Percentiles rank a stretch among this genome's conserved stretches.
phyloP scores from a whole-genome alignment of 2,888 invertebrate species.

The Eupithecia tripunctaria region DNA sequence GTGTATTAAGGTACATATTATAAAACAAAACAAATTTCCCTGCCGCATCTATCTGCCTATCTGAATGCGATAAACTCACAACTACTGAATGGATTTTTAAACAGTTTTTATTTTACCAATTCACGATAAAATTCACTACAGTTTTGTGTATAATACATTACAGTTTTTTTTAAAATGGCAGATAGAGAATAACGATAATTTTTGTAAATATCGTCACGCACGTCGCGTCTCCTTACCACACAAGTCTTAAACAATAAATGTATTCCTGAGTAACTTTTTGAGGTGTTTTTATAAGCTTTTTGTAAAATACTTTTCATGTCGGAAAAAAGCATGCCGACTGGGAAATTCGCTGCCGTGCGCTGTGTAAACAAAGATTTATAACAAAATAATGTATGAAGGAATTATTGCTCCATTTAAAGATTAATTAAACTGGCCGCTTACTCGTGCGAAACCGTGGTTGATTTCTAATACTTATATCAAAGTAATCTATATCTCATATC shows the following conservation, averaged over 20 bases:
- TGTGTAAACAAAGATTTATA: not conserved
- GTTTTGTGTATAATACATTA: no score
- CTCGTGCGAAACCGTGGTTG: not conserved
- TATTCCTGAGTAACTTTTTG: not conserved
- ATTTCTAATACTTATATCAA: not conserved
- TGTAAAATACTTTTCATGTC: not conserved
- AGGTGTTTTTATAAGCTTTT: not conserved
- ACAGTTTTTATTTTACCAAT: not conserved
- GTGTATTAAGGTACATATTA: no score
- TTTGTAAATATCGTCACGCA: no score
- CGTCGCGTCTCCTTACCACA: no score
- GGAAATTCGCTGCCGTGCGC: not conserved
- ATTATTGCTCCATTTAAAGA: not conserved
- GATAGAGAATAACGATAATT: not conserved
- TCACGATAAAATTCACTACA: not conserved
- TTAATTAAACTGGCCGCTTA: not conserved
- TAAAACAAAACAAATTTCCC: not conserved
- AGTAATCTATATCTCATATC: constrained; percentile 6
- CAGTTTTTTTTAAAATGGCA: not conserved
- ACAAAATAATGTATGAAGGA: not conserved
- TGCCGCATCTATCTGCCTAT: not conserved
- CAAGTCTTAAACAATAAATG: no score
- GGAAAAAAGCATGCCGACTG: not conserved
- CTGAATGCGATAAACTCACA: not conserved
- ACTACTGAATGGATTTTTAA: not conserved